phyloP scores from a whole-genome alignment of 2,888 invertebrate genomes.

The Habrosyne pyritoides region DNA sequence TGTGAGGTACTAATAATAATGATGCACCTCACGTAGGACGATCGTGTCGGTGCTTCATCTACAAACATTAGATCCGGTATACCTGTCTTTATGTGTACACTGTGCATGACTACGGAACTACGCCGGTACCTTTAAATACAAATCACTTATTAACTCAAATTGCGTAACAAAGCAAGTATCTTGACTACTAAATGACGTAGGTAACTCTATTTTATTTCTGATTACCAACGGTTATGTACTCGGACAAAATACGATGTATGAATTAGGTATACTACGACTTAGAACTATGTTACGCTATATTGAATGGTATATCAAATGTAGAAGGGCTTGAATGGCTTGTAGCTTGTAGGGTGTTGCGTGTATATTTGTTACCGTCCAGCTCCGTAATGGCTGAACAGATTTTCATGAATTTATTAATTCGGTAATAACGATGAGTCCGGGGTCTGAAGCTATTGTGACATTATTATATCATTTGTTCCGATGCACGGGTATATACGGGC shows the following conservation, averaged over 20 bases:
- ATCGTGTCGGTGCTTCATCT: constrained; percentile 49
- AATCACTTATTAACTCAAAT: constrained; percentile 10
- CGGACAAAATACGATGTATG: not conserved
- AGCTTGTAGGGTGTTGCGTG: too few relatives aligned
- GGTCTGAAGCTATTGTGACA: too few relatives aligned
- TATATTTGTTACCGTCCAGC: too few relatives aligned
- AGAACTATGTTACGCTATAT: too few relatives aligned
- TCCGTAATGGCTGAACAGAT: too few relatives aligned
- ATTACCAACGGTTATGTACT: not conserved
- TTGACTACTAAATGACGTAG: not conserved
- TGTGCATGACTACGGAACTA: constrained; percentile 37
- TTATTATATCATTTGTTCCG: too few relatives aligned
- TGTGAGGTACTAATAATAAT: not conserved
- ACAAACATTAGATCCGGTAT: constrained; percentile 60
- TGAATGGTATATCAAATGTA: too few relatives aligned
- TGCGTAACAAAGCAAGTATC: not conserved
- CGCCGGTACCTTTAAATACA: constrained; percentile 8
- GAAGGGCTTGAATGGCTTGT: too few relatives aligned
- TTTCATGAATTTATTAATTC: too few relatives aligned
- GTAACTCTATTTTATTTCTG: not conserved
- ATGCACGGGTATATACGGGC: too few relatives aligned
- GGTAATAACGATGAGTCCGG: too few relatives aligned
- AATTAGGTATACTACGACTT: too few relatives aligned
- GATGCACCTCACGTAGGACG: constrained; percentile 50
- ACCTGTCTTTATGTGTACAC: constrained; percentile 45